These are phyloP conservation scores for Planiliza haematocheilus DNA, from an alignment of 2,113 vertebrate species.

Conservation along the genomic window DNA sequence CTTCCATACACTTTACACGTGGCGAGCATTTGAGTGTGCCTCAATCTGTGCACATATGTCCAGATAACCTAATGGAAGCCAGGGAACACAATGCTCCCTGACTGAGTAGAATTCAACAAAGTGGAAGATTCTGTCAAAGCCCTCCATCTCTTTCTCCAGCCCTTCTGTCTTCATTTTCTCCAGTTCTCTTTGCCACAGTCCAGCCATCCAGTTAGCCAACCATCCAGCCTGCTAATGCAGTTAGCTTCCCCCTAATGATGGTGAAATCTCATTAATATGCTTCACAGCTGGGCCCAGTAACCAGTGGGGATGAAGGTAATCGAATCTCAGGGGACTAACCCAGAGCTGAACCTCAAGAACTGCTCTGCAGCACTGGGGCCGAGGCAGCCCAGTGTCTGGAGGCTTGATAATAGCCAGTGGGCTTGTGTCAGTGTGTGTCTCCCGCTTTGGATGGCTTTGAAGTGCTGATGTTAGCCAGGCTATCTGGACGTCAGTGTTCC, in stretches of 20 bases:
- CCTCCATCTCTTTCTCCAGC: constrained; percentile 28
- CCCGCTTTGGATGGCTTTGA: constrained; percentile 64
- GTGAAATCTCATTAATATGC: constrained; percentile 85
- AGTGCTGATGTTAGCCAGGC: constrained; percentile 78
- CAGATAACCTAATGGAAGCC: constrained; percentile 72
- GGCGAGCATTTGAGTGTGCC: constrained; percentile 41
- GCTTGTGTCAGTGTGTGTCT: constrained; percentile 47
- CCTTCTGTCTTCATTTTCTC: constrained; percentile 51
- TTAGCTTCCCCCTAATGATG: constrained; percentile 80
- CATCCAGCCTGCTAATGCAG: constrained; percentile 77
- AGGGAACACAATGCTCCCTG: constrained; percentile 48
- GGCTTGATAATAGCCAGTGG: constrained; percentile 67
- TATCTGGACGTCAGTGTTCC: constrained; percentile 56
- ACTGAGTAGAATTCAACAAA: constrained; percentile 62
- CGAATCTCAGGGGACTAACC: constrained; percentile 81
- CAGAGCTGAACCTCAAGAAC: constrained; percentile 77
- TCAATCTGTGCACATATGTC: constrained; percentile 26
- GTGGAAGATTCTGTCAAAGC: constrained; percentile 60
- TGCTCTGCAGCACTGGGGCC: constrained; percentile 52
- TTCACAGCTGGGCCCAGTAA: constrained; percentile 79
- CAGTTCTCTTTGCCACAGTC: constrained; percentile 57
- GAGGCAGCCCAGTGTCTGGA: constrained; percentile 59
- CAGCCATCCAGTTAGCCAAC: constrained; percentile 60
- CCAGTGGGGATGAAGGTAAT: constrained; percentile 81
- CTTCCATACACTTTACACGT: constrained; percentile 42